Conservation (phyloP, 2,888 invertebrate species). For the Folsomia manolachei region DNA sequence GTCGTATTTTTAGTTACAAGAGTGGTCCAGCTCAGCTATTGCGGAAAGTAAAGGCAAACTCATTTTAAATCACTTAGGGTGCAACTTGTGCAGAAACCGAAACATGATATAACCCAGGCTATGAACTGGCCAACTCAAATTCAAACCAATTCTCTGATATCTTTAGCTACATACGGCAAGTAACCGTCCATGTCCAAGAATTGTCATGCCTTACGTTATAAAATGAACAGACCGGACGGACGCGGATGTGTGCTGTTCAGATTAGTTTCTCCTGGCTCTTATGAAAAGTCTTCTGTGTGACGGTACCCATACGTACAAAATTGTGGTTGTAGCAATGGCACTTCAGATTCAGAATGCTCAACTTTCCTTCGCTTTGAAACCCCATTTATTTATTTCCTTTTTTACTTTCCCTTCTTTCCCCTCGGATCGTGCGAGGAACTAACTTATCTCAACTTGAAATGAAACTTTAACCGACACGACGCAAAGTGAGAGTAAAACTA, state of each 20-base stretch:
- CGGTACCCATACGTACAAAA: background rate
- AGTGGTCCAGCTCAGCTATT: background rate
- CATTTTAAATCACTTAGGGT: constrained; percentile 13
- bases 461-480: background rate
- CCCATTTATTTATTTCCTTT: background rate
- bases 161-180: no score
- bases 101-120: background rate
- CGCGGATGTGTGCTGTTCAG: background rate
- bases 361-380: background rate
- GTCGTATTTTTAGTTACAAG: background rate
- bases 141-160: background rate
- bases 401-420: background rate
- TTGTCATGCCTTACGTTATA: background rate
- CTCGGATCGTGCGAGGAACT: background rate
- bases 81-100: background rate
- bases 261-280: background rate
- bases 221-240: no score
- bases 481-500: background rate
- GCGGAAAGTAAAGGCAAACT: background rate
- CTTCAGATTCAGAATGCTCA: background rate
- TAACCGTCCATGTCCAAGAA: background rate
- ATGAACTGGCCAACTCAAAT: background rate
- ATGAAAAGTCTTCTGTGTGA: background rate
- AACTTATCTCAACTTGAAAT: background rate
- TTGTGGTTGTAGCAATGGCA: background rate